Conservation (phyloP, 2,888 invertebrate genomes). For the Brachyopa scutellaris region DNA sequence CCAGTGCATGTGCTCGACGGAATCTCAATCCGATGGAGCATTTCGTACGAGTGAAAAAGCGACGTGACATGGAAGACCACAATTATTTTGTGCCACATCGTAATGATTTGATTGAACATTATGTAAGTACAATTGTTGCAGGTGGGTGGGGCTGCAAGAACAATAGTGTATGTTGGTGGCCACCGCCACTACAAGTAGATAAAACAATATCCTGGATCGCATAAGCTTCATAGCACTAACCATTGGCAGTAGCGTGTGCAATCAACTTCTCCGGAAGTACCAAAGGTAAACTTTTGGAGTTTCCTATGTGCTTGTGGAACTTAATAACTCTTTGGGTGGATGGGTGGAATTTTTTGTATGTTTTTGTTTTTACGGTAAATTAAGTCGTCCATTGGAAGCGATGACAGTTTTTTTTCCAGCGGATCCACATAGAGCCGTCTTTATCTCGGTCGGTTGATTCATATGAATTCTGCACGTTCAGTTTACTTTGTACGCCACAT, state of each 20-base stretch:
- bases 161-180: conserved; percentile 1
- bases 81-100: conserved; percentile 98
- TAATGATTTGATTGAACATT: conserved; percentile 96
- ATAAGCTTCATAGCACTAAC: conserved; percentile 18
- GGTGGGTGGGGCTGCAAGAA: neutral
- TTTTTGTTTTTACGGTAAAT: too few species aligned
- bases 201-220: conserved; percentile 49
- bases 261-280: conserved; percentile 39
- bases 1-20: conserved; percentile 94
- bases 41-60: conserved; percentile 96
- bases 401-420: conserved; percentile 60
- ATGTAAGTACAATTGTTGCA: conserved; percentile 86
- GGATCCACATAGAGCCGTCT: conserved; percentile 17
- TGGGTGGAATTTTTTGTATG: conserved; percentile 30
- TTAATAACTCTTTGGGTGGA: conserved; percentile 49
- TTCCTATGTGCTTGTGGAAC: conserved; percentile 11
- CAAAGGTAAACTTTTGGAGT: conserved; percentile 56
- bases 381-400: conserved; percentile 59
- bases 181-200: conserved; percentile 14
- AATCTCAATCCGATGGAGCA: conserved; percentile 97
- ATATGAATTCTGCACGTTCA: conserved; percentile 49
- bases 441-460: conserved; percentile 51
- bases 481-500: conserved; percentile 50
- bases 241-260: conserved; percentile 32
- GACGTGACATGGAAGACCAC: conserved; percentile 96